Base-by-base conservation (phyloP, 1,140 invertebrate genomes). In the Drosophila leontia region DNA sequence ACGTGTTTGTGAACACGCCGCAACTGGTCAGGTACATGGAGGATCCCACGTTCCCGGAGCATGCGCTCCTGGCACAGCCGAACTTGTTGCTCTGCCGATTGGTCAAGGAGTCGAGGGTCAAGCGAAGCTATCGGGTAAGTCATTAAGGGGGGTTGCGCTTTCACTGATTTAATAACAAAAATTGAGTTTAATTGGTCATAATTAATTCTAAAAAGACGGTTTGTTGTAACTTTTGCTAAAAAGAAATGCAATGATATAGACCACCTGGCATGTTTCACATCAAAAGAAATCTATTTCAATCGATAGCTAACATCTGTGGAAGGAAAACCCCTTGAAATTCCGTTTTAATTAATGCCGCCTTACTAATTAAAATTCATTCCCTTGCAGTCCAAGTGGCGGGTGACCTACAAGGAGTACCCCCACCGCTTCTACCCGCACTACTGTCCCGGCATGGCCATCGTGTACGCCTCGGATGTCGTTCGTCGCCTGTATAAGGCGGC, bases 1-100 rank as follows among this genome's bases (percentile, higher is more conserved):
- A 97, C 93, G 95, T 97, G 45, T 96, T 96, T 90, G 96, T 97
- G 48, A 95, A 97, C 92, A 94, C 95, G 45, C 94, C 94, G 64
- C 94, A 94, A 35, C 92, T 97, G 78, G 70, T 95, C 23, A 93
- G 94, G 63, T 96, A 96, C 92, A 85, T 97, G n/a, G 42, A 48
- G 44, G 69, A 75, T 19, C 63, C 64, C 13, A 6, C 37, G 32
- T 45, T 34, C 19, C 57, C 59, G 9, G 68, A 68, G 59, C 15
- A 51, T 0, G 11, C 78, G 37, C 61, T 92, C 41, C 74, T 80
- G 41, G 80, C 79, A 12, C 74, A 71, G 9, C 75, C 92, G 57
- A 93, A 94, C 34, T 88, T 96, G 44, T 93, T 96, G 34, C 93
- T 95, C 15, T 96, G 96, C 80, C 93, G 94, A 39, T 88, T 94